Evolutionary conservation across 2,113 vertebrate species (phyloP), one percentile per base, ranked within the genome.

Genomic region (Gobio gobio): DNA sequence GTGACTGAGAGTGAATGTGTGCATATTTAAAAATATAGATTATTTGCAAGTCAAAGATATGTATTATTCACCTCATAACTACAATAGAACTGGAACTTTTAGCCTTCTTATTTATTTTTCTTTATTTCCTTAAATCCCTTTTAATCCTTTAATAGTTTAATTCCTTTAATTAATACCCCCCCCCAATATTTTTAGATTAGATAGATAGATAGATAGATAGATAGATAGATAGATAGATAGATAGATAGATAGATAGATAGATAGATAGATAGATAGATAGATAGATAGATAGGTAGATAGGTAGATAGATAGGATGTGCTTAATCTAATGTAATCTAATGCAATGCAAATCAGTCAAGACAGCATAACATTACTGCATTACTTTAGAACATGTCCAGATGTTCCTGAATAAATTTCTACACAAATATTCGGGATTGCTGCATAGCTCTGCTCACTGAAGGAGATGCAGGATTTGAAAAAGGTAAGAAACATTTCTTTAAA

Each of bases 311-410:
- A 10, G 29, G 1, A 33, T 10, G 16, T 13, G 2, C 63, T 16
- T 54, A 54, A 5, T 54, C 14, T 66, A 18, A 66, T 66, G 26
- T 33, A 14, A 24, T 49, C 4, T 13, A 75, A 75, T 56, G 75
- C 49, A 77, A 6, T 77, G 74, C 49, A 56, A 29, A 75, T 75
- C 7, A 47, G 40, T 49, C 10, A 74, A 74, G 43, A 47, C 43
- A 3, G 13, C 29, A 68, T 68, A 1, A 6, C 16, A 68, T 68
- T 66, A 45, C 70, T 73, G 70, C 43, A 24, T 45, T 74, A 45
- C 36, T n/a, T 72, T 6, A 73, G n/a, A 77, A 33, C 75, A 77
- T 58, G 75, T 56, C 75, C 75, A 77, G 51, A 58, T 58, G 49
- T 33, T 22, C 16, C 20, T 12, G 29, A 77, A 36, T 40, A 13